Conservation (phyloP, 2,888 invertebrate genomes). For the Synanthedon vespiformis region DNA sequence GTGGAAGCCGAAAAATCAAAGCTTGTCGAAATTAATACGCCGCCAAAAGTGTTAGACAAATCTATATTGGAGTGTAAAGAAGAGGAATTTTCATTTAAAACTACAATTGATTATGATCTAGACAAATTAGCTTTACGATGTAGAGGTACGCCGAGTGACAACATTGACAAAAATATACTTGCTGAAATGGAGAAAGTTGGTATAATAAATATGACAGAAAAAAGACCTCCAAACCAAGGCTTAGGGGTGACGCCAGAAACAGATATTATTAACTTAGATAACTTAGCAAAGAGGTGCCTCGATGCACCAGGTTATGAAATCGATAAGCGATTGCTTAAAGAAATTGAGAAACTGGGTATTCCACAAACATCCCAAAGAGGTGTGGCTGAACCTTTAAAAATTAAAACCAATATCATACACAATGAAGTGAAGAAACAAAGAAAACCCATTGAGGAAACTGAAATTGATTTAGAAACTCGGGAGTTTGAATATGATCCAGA, state of each 20-base stretch:
- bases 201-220: not conserved
- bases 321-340: slow-evolving; percentile 19
- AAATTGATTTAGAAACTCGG: not conserved
- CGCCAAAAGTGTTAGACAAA: slow-evolving; percentile 22
- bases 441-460: slow-evolving; percentile 11
- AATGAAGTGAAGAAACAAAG: slow-evolving; percentile 9
- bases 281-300: slow-evolving; percentile 22
- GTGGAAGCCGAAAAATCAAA: slow-evolving; percentile 23
- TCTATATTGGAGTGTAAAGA: not conserved
- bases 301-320: slow-evolving; percentile 17
- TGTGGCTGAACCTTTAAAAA: not conserved
- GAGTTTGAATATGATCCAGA: not conserved
- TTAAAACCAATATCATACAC: not conserved
- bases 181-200: not conserved
- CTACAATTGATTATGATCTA: not conserved
- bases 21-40: slow-evolving; percentile 22
- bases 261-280: slow-evolving; percentile 11
- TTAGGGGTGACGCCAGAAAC: not conserved
- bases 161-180: not conserved
- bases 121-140: not conserved
- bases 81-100: not conserved
- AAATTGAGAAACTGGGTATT: slow-evolving; percentile 21
- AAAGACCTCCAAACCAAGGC: not conserved
- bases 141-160: not conserved
- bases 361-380: slow-evolving; percentile 2